Evolutionary conservation across 2,113 vertebrate genomes (phyloP).

Genomic region (Paedocypris sp.): DNA sequence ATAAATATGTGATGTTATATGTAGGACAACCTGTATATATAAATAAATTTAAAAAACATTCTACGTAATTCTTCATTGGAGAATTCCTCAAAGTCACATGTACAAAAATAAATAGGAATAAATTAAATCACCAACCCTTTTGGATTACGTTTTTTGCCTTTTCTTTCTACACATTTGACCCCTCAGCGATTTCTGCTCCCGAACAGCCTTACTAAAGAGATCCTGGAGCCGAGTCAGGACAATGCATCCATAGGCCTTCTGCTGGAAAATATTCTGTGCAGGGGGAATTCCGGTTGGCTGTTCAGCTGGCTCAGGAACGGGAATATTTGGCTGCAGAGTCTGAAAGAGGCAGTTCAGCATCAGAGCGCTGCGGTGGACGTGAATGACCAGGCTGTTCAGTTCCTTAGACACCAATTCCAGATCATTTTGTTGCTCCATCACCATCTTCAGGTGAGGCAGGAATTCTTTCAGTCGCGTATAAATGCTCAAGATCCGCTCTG

Average conservation of each 20-base stretch:
- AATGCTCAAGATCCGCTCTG: slow-evolving; percentile 47
- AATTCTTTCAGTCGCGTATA: slow-evolving; percentile 49
- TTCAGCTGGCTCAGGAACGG: slow-evolving; percentile 39
- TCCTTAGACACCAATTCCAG: slow-evolving; percentile 44
- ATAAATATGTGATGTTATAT: too few species aligned
- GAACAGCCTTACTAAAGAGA: slow-evolving; percentile 40
- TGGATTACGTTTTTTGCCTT: slow-evolving; percentile 6
- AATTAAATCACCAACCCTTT: slow-evolving; percentile 12
- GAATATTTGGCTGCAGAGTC: slow-evolving; percentile 54
- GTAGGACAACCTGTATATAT: too few species aligned
- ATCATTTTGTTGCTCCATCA: slow-evolving; percentile 58
- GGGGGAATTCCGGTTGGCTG: slow-evolving; percentile 45
- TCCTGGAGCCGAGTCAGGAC: slow-evolving; percentile 54
- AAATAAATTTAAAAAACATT: background rate
- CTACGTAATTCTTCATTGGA: background rate
- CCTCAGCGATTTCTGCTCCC: slow-evolving; percentile 48
- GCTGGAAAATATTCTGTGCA: slow-evolving; percentile 58
- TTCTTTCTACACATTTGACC: slow-evolving; percentile 30
- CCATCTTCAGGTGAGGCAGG: slow-evolving; percentile 47
- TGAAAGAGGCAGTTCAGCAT: slow-evolving; percentile 40
- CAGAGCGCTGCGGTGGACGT: slow-evolving; percentile 18
- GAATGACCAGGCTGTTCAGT: background rate
- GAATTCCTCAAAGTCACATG: background rate
- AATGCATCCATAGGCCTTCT: slow-evolving; percentile 63
- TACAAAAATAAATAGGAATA: slow-evolving; percentile 20